Evolutionary conservation across 2,888 invertebrate genomes (phyloP), one percentile per base, ranked within the genome.

Genomic region (Epinotia demarniana): DNA sequence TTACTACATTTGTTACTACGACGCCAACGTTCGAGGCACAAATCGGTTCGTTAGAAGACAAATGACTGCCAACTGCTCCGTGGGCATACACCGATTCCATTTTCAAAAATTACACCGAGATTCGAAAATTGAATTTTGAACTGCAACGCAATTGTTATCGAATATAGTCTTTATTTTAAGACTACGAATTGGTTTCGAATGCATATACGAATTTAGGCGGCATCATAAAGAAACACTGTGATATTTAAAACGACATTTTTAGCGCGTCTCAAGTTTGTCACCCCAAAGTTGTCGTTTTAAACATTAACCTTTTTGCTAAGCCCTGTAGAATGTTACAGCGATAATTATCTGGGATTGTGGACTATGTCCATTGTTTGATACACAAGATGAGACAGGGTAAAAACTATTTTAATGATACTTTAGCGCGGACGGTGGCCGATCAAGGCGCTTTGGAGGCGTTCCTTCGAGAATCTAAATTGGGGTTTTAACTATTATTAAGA

Each of bases 1-100:
- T 58, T 58, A 55, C 55, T 23, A 43, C 58, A 2, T 68, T 68
- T 57, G 13, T 43, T 16, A n/a, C 9, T 19, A 18, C 9, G 16
- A 43, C 16, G 12, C 5, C 13, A 13, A 43, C 57, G 57, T 23
- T 87, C 87, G 87, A 92, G 93, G 92, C 93, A 91, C 92, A 90
- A 90, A 92, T 92, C 93, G 92, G 89, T 92, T 90, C 92, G 90
- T 93, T 94, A 93, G 84, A 92, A 94, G 93, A 94, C 89, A 92
- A 93, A 94, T 93, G 90, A 89, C 83, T 81, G 79, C 86, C 84
- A 89, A 87, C 89, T 89, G 85, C 87, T 82, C 82, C 84, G 85
- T 83, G 86, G 86, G 86, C 86, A 85, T 85, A 89, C 89, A 87
- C 84, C 83, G 83, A 85, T 87, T 88, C 88, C 86, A 89, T 90